phyloP scores from a whole-genome alignment of 2,113 vertebrate species.

The Vicugna pacos region DNA sequence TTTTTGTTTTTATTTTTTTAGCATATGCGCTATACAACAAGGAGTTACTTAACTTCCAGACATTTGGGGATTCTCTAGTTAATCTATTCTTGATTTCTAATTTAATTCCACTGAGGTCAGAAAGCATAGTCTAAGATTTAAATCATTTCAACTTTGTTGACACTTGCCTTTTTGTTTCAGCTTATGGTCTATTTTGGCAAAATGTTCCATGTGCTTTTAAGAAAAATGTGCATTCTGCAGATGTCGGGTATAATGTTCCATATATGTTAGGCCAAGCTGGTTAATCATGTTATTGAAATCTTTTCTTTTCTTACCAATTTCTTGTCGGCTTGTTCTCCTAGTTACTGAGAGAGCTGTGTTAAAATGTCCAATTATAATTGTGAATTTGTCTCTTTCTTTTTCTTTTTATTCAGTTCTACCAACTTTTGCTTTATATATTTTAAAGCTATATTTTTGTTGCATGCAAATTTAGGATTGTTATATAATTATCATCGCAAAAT shows the following conservation, averaged over 20 bases:
- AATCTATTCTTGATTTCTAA: constrained; percentile 14
- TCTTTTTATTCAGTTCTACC: neutral
- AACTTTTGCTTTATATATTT: neutral
- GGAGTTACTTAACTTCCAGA: constrained; percentile 4
- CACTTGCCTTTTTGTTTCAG: neutral
- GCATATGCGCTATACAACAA: neutral
- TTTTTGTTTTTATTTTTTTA: neutral
- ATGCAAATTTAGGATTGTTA: neutral
- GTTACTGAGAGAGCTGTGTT: neutral
- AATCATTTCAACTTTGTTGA: neutral
- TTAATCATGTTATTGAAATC: neutral
- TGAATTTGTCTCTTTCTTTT: neutral
- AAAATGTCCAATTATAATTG: neutral
- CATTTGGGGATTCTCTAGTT: neutral
- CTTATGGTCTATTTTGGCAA: neutral
- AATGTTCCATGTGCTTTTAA: neutral
- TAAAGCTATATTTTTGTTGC: neutral
- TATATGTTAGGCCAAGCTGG: neutral
- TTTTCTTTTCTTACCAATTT: neutral
- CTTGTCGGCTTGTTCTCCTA: neutral
- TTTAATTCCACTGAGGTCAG: neutral
- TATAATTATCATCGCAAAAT: neutral
- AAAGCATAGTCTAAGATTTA: neutral
- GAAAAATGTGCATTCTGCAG: neutral
- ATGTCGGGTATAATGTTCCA: neutral